Evolutionary conservation across 2,113 vertebrate genomes (phyloP), one percentile per base, ranked within the genome.

Genomic region (Plestiodon gilberti): DNA sequence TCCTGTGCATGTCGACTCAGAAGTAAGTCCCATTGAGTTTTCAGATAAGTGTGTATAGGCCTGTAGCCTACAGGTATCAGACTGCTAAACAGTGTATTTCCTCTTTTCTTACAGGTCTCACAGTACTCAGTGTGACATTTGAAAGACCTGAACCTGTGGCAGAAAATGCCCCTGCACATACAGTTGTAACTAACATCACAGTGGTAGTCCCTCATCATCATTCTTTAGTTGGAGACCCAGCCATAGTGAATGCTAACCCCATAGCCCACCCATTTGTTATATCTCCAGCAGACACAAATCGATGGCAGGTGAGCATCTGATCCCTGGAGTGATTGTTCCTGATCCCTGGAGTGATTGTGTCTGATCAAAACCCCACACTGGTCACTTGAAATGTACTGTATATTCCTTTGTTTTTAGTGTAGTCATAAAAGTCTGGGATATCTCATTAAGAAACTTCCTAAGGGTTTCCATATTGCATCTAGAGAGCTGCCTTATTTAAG

Each of bases 231-330:
- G 93, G 93, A 43, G 87, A 83, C 35, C 90, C 87, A 59, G 65
- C 93, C 14, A 86, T 93, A 35, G 78, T 93, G 20, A 95, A 93
- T 25, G 80, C 86, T 2, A 88, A 91, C 74, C 94, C 94, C 18
- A 78, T 83, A 14, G 73, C 82, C 22, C 90, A 93, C 52, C 93
- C 88, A 0, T 95, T 95, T 78, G 64, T 81, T n/a, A 86, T 95
- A 20, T 82, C 86, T 79, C 79, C 2, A 1, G 90, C 86, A 89
- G 67, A 40, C 3, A 17, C 70, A 38, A 64, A 90, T 74, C 79
- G 69, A 22, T 94, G 93, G 93, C 88, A 94, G 40, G 94, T 94
- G 89, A 91, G 89, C 88, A 89, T 18, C 0, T 0, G 62, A 65
- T 22, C 43, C 64, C 17, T 40, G 7, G n/a, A 22, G 30, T 61